Percentiles rank a stretch among this genome's conserved stretches.
Conservation (phyloP, 2,888 invertebrate species). For the Aphidius colemani region DNA sequence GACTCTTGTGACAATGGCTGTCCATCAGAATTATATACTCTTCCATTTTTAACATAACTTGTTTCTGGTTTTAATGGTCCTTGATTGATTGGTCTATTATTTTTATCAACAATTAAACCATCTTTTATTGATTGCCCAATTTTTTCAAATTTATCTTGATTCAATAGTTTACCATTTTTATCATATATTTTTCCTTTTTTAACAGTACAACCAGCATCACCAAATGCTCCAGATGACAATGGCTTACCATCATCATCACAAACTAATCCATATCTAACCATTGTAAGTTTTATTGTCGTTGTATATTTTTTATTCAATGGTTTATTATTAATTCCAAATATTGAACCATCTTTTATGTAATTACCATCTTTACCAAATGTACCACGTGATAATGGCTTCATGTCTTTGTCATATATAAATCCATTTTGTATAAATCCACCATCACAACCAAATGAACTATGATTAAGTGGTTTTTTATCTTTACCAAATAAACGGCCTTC, state of each 20-base stretch:
- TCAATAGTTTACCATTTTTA: constrained; percentile 44
- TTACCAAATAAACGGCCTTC: constrained; percentile 52
- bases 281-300: constrained; percentile 43
- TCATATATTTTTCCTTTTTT: constrained; percentile 53
- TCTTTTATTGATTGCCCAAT: constrained; percentile 49
- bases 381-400: constrained; percentile 47
- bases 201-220: constrained; percentile 47
- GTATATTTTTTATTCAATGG: constrained; percentile 46
- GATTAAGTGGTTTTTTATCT: constrained; percentile 50
- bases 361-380: constrained; percentile 52
- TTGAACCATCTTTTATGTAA: constrained; percentile 50
- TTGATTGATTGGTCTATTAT: constrained; percentile 47
- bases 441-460: constrained; percentile 50
- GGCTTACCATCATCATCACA: constrained; percentile 52
- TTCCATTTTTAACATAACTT: constrained; percentile 49
- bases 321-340: constrained; percentile 46
- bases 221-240: constrained; percentile 46
- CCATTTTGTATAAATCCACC: constrained; percentile 53
- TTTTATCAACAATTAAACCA: constrained; percentile 45
- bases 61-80: constrained; percentile 48
- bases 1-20: constrained; percentile 52
- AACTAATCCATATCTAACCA: constrained; percentile 52
- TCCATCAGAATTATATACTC: constrained; percentile 45
- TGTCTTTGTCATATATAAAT: constrained; percentile 49
- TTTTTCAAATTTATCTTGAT: constrained; percentile 42